Evolutionary conservation across 2,888 invertebrate genomes (phyloP).

Genomic region (Blastobasis adustella): DNA sequence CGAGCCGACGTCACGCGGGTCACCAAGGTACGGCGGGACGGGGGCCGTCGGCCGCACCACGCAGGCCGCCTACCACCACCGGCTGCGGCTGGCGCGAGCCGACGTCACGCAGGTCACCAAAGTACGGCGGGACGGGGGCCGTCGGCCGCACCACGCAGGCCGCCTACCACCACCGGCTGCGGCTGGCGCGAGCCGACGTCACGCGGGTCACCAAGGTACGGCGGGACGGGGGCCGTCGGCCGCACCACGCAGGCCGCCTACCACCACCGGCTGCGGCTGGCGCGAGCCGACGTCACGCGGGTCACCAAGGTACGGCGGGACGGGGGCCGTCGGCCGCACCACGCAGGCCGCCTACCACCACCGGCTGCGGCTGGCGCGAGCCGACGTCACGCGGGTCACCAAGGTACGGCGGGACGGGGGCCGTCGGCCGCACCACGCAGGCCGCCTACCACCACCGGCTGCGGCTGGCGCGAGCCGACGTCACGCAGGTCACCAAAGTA

Average conservation of each 20-base stretch:
- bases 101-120: conserved; percentile 49
- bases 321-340: conserved; percentile 21
- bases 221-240: conserved; percentile 20
- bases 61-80: conserved; percentile 54
- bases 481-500: conserved; percentile 43
- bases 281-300: conserved; percentile 50
- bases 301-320: conserved; percentile 38
- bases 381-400: conserved; percentile 48
- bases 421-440: conserved; percentile 39
- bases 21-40: conserved; percentile 23
- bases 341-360: conserved; percentile 56
- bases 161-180: conserved; percentile 52
- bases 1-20: conserved; percentile 53
- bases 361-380: conserved; percentile 52
- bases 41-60: conserved; percentile 30
- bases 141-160: conserved; percentile 42
- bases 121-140: conserved; percentile 23
- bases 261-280: conserved; percentile 57
- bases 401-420: conserved; percentile 25
- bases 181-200: conserved; percentile 54
- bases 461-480: conserved; percentile 52
- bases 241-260: conserved; percentile 49
- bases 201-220: conserved; percentile 41
- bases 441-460: conserved; percentile 54
- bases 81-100: conserved; percentile 50